Base-by-base conservation (phyloP, 2,888 invertebrate species). In the Lithophane socia region DNA sequence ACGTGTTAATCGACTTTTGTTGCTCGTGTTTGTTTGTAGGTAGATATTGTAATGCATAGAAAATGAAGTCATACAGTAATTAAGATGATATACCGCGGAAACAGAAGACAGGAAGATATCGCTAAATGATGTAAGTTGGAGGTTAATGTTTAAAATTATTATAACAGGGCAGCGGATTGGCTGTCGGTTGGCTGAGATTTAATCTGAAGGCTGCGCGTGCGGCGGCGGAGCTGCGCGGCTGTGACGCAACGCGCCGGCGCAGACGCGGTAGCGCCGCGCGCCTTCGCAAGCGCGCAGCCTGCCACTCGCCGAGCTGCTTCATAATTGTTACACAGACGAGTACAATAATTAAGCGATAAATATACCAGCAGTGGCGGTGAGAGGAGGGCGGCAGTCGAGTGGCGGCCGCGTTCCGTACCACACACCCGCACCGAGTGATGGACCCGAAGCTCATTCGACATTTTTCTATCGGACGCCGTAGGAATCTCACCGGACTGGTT, bases 401-500 rank as follows among this genome's bases (percentile, higher is more conserved):
- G 92, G 93, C 93, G 93, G 92, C 95, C 95, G 96, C 93, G 96
- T 94, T 92, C 94, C 96, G 95, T 91, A 93, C 90, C 94, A 94
- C 94, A 96, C 96, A 94, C 91, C 92, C 94, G 95, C 90, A 92
- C 83, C 93, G 92, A 94, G 94, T 94, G 95, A 95, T 95, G 94
- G 92, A 94, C 93, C 93, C 91, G 91, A 94, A 93, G 94, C 93
- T 94, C 91, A 92, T 94, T 95, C 97, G 96, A 97, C 97, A 97
- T 97, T 97, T 97, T 97, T 97, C 97, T 96, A 96, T 96, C 96
- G 96, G 96, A 97, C 97, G 96, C 96, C 96, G 96, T 97, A 97
- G 97, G 97, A 97, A 97, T 97, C 97, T 97, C 95, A 97, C 97
- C 97, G 97, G 97, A 97, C 97, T 97, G 97, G 97, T 97, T 97